Evolutionary conservation across 2,888 invertebrate species (phyloP).

Genomic region (Pandemis corylana): DNA sequence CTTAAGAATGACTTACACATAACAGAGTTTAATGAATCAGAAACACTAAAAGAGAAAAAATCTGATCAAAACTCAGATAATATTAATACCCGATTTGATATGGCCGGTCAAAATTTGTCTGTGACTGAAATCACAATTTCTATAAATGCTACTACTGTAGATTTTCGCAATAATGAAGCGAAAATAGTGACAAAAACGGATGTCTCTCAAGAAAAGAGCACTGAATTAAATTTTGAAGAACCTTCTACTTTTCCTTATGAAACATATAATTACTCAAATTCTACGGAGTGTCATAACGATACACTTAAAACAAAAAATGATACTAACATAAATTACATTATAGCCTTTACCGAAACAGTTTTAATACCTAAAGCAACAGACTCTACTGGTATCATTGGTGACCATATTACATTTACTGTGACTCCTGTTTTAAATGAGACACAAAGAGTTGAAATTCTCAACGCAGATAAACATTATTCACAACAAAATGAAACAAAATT

Average conservation of each 20-base stretch:
- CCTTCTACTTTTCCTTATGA: background rate
- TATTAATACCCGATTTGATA: background rate
- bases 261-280: background rate
- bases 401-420: background rate
- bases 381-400: background rate
- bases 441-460: background rate
- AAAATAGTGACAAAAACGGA: background rate
- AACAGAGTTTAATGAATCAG: background rate
- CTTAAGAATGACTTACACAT: too few relatives aligned
- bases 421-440: background rate
- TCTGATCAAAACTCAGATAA: background rate
- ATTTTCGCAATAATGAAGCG: background rate
- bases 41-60: background rate
- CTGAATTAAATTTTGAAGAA: too few relatives aligned
- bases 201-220: background rate
- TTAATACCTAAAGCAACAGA: background rate
- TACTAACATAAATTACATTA: background rate
- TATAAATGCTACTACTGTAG: background rate
- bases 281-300: background rate
- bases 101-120: background rate
- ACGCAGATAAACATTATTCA: background rate
- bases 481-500: background rate
- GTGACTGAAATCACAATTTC: background rate
- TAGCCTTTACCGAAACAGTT: background rate
- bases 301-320: background rate